Conservation (phyloP, 2,797 vertebrate genomes). For the Phrynocephalus guinanensis region DNA sequence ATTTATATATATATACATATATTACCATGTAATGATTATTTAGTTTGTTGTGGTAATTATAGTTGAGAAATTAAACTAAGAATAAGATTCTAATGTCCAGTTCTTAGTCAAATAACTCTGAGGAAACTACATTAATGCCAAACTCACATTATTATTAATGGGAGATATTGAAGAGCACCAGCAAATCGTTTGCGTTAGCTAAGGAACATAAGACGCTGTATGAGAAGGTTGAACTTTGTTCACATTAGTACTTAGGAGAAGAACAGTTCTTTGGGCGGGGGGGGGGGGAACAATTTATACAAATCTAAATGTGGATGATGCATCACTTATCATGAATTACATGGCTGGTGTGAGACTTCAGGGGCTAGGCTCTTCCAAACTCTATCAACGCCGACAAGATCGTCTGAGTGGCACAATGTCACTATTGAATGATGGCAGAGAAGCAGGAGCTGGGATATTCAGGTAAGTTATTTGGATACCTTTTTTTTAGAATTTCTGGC, state of each 20-base stretch:
- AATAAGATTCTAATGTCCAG: background rate
- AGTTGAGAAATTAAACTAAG: slow-evolving; percentile 13
- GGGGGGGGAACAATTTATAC: slow-evolving; percentile 69
- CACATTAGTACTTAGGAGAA: slow-evolving; percentile 47
- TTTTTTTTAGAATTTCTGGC: background rate
- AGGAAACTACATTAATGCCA: background rate
- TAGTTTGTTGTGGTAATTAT: background rate
- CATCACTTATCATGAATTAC: slow-evolving; percentile 42
- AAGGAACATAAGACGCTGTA: background rate
- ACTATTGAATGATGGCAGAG: slow-evolving; percentile 51
- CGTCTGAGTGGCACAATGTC: slow-evolving; percentile 56
- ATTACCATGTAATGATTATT: background rate
- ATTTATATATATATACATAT: background rate
- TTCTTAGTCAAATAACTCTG: background rate
- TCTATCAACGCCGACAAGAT: slow-evolving; percentile 73
- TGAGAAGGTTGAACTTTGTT: slow-evolving; percentile 50
- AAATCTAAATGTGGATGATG: slow-evolving; percentile 17
- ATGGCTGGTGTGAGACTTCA: slow-evolving; percentile 69
- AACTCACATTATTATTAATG: slow-evolving; percentile 9
- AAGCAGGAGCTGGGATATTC: slow-evolving; percentile 4
- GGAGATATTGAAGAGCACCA: slow-evolving; percentile 25
- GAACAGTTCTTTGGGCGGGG: slow-evolving; percentile 49
- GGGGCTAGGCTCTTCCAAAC: slow-evolving; percentile 67
- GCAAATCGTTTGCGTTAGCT: background rate
- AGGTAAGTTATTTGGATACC: slow-evolving; percentile 65